Evolutionary conservation across 2,888 invertebrate genomes (phyloP).

Genomic region (Trileptium ribeirensis): DNA sequence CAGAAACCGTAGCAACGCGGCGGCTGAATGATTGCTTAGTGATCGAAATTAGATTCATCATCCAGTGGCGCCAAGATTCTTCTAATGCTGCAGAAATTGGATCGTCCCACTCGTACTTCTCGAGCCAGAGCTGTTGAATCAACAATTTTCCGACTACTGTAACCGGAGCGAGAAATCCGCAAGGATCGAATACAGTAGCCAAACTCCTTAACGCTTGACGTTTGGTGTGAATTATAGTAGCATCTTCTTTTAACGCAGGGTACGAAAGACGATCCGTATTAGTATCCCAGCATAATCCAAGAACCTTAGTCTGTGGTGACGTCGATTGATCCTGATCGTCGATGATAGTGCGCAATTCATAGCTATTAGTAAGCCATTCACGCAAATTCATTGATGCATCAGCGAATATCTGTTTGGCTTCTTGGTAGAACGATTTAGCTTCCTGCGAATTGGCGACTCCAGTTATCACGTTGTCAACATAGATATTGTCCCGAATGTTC

Average conservation of each 20-base stretch:
- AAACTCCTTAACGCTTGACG: neutral
- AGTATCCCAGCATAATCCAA: neutral
- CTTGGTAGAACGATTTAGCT: neutral
- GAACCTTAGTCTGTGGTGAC: neutral
- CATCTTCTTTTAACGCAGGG: neutral
- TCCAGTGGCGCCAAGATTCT: neutral
- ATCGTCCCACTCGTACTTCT: neutral
- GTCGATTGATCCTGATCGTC: neutral
- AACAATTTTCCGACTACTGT: neutral
- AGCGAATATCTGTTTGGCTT: neutral
- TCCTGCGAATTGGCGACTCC: neutral
- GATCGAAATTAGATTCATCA: neutral
- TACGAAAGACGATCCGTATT: neutral
- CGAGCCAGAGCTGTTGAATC: neutral
- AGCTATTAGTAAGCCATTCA: neutral
- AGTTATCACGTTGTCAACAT: slow-evolving; percentile 14
- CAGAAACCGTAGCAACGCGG: neutral
- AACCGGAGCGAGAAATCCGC: neutral
- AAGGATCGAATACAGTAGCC: neutral
- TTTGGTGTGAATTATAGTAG: neutral
- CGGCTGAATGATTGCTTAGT: neutral
- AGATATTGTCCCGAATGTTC: neutral
- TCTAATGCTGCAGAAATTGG: neutral
- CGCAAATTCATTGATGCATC: neutral
- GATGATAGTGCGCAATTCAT: neutral